Base-by-base conservation (phyloP, 2,797 vertebrate genomes). In the Amblyraja radiata region DNA sequence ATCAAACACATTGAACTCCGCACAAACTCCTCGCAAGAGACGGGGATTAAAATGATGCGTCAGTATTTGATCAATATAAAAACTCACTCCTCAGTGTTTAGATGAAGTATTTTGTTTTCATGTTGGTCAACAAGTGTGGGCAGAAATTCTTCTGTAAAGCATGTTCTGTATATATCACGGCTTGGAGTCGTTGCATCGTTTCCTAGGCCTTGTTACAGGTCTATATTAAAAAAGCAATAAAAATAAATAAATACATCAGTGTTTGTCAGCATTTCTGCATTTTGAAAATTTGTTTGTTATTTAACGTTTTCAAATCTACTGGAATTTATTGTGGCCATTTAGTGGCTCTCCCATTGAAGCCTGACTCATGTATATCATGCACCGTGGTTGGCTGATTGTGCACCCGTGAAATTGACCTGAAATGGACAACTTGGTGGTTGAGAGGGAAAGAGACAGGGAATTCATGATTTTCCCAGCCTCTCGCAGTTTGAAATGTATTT, bases 401-500 rank as follows among this genome's bases (percentile, higher is more conserved):
- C 16, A 92, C 90, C 90, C 90, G 90, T 92, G 90, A 92, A 92
- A 92, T 92, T 92, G 90, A 92, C 71, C 90, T 76, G 90, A 92
- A 92, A 76, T 92, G 65, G 90, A 76, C 90, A 92, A 92, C 68
- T 92, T 92, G 90, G 46, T 92, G 39, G 90, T 74, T 54, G 90
- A 54, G 90, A 74, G 80, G 46, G 25, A 25, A 92, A 91, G n/a
- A 23, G 71, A 28, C 68, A 76, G 90, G 5, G 68, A 58, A 92
- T 92, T n/a, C 39, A n/a, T 39, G 68, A 92, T 54, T 71, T 39
- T 92, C 46, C 90, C 68, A 74, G 21, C 73, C 68, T 21, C 36
- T 46, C 16, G 36, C 68, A 74, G 32, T 73, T 76, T 94, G 93
- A 95, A 94, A 94, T 96, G 96, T 95, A 96, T 96, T 96, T 95